Evolutionary conservation across 2,888 invertebrate genomes (phyloP), one percentile per base, ranked within the genome.

Genomic region (Crossocerus cetratus): DNA sequence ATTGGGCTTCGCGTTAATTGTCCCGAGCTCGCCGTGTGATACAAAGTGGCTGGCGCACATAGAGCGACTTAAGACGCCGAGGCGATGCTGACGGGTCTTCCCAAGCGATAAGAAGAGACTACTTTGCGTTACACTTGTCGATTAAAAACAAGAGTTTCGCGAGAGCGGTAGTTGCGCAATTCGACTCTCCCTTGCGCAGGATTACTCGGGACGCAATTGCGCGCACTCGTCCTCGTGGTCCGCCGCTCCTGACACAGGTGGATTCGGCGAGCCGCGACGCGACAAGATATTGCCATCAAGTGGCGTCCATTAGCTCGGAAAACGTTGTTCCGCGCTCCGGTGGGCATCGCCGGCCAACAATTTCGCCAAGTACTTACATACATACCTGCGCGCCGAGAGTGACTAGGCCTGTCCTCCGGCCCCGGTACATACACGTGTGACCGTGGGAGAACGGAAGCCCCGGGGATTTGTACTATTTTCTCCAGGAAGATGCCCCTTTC

Each of bases 201-300:
- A 66, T 42, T 22, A 23, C n/a, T 63, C 23, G 53, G 2, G 62
- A 59, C 58, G 53, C 61, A 66, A 78, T 78, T 74, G 80, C 72
- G 78, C 72, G 80, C 83, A 82, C 77, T 56, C 22, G 22, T 45
- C 16, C 65, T 67, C 59, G 44, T 61, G 60, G 70, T 76, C 77
- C 69, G 64, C 59, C 66, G 66, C 75, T 5, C 4, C 66, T 77
- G 75, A 76, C 84, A 86, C 89, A 89, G 89, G 89, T 89, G 89
- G 84, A 83, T 86, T 85, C 86, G 84, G 74, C 86, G 86, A 87
- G 85, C 87, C 87, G 86, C 86, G 84, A 89, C 88, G 87, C 82
- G 85, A 89, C 90, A 89, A 89, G 90, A 87, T 86, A 89, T 89
- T 83, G 86, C 89, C 89, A 90, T 90, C 89, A 89, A 32, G 86